Conservation (phyloP, 1,140 invertebrate genomes). For the Venustaconcha ellipsiformis region DNA sequence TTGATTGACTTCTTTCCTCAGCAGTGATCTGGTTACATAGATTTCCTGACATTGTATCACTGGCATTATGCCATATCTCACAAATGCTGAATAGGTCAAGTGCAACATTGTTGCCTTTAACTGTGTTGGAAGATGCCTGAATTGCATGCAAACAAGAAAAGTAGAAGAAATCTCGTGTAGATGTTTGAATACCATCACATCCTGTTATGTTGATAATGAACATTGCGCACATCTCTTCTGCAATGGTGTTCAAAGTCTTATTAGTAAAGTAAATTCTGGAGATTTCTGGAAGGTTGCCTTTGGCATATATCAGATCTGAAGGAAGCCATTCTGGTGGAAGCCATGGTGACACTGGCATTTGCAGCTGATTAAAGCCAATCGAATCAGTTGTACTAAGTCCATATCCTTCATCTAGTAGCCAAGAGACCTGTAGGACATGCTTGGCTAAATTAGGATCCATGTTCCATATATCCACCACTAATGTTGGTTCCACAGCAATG, state of each 20-base stretch:
- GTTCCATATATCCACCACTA: constrained; percentile 34
- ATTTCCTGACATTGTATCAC: neutral
- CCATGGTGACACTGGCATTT: constrained; percentile 39
- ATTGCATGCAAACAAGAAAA: constrained; percentile 37
- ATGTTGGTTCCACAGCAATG: constrained; percentile 30
- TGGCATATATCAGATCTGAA: constrained; percentile 31
- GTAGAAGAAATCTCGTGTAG: constrained; percentile 29
- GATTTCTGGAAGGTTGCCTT: neutral
- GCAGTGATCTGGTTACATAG: constrained; percentile 12
- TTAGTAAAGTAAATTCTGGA: constrained; percentile 17
- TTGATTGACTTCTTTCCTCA: constrained; percentile 9
- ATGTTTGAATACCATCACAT: constrained; percentile 12
- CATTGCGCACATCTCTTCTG: constrained; percentile 4
- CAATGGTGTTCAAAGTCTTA: constrained; percentile 1
- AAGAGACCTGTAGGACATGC: constrained; percentile 22
- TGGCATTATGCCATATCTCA: constrained; percentile 5
- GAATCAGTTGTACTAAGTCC: constrained; percentile 26
- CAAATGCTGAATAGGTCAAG: constrained; percentile 28
- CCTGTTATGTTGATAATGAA: neutral
- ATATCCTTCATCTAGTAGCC: constrained; percentile 50
- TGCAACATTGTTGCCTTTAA: constrained; percentile 18
- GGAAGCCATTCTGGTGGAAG: constrained; percentile 37
- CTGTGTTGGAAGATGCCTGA: constrained; percentile 15
- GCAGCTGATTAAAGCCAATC: constrained; percentile 12
- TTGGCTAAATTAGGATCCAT: constrained; percentile 34